phyloP scores from a whole-genome alignment of 2,113 vertebrate species.

The Microcebus murinus region DNA sequence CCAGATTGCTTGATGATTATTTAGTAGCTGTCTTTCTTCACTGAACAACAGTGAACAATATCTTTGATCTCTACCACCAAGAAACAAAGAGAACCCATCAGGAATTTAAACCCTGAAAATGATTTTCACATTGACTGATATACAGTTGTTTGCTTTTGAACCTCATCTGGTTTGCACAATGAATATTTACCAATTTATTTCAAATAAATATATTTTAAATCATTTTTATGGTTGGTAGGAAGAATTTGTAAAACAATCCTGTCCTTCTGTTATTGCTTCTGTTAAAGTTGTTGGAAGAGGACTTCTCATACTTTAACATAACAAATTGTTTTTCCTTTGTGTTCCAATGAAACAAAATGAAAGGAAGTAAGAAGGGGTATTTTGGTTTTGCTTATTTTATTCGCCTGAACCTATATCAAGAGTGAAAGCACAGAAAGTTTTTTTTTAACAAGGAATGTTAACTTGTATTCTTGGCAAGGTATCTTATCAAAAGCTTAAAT shows the following conservation, averaged over 20 bases:
- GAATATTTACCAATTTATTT: constrained; percentile 13
- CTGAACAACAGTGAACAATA: constrained; percentile 43
- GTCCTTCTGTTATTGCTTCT: background rate
- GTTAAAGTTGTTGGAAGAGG: background rate
- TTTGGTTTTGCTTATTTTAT: background rate
- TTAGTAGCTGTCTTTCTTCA: constrained; percentile 39
- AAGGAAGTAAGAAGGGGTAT: background rate
- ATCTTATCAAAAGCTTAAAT: constrained; percentile 2
- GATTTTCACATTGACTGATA: background rate
- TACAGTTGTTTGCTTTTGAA: constrained; percentile 9
- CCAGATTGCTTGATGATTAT: constrained; percentile 23
- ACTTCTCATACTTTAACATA: background rate
- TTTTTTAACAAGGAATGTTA: background rate
- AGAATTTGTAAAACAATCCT: background rate
- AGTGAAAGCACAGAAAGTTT: background rate
- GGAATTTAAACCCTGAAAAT: background rate
- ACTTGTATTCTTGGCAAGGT: background rate
- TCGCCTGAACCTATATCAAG: background rate
- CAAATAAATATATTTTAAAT: background rate
- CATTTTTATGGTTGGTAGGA: background rate
- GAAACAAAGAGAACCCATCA: constrained; percentile 23
- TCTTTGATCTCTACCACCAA: constrained; percentile 1
- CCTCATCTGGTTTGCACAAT: background rate
- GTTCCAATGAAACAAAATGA: background rate
- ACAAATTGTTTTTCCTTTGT: background rate